Evolutionary conservation across 1,140 invertebrate genomes (phyloP).

Genomic region (Bombus terrestris): DNA sequence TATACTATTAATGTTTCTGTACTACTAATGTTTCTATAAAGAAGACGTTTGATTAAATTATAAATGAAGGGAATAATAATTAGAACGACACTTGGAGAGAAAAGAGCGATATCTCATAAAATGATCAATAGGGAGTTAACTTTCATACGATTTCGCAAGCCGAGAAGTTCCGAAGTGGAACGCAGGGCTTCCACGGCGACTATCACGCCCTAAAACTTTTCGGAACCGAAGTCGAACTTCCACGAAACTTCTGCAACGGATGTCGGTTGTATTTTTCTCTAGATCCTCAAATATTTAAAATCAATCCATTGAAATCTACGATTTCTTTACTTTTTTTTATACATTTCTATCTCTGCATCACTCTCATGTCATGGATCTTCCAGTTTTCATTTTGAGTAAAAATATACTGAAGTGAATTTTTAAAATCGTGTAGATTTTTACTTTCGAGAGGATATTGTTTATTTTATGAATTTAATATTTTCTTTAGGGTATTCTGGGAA

Average conservation of each 20-base stretch:
- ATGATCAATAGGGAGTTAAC: slow-evolving; percentile 16
- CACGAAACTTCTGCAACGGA: not conserved
- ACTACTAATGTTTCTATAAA: not conserved
- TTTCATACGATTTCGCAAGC: not conserved
- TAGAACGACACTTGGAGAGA: not conserved
- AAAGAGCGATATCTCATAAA: not conserved
- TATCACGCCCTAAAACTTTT: not conserved
- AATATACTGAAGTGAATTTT: too few relatives aligned
- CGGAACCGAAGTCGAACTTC: not conserved
- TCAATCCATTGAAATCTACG: not conserved
- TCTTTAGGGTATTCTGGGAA: too few relatives aligned
- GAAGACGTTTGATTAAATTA: not conserved
- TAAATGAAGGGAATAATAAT: not conserved
- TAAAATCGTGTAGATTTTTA: too few relatives aligned
- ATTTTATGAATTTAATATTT: too few relatives aligned
- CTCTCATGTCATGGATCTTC: not conserved
- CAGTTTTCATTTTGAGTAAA: not conserved
- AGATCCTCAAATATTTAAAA: not conserved
- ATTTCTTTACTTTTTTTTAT: not conserved
- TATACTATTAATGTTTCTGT: too few relatives aligned
- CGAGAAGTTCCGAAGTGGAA: not conserved
- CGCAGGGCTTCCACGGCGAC: not conserved
- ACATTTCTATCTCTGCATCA: not conserved
- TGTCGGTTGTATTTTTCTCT: not conserved
- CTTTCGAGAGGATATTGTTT: too few relatives aligned